These are phyloP conservation scores for Rhabdophis nuchalis DNA, from an alignment of 2,797 vertebrate species.

Conservation along the genomic window DNA sequence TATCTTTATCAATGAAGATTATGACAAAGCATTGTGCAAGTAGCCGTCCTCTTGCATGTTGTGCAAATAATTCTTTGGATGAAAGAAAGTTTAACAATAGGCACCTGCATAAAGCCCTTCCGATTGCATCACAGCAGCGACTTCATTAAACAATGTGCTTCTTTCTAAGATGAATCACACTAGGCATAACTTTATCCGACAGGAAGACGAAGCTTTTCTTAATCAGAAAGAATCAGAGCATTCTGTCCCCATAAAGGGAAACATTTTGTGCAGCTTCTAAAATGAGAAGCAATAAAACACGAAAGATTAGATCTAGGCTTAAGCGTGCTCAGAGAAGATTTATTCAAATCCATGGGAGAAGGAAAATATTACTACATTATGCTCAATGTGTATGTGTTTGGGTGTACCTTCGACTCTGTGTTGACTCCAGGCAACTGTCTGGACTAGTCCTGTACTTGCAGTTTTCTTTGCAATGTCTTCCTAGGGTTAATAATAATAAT, in stretches of 20 bases:
- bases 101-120: neutral
- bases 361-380: neutral
- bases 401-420: neutral
- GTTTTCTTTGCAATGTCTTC: neutral
- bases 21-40: neutral
- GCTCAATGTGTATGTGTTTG: neutral
- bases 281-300: neutral
- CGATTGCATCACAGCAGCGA: neutral
- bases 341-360: neutral
- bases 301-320: neutral
- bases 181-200: neutral
- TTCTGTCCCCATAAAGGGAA: neutral
- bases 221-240: slow-evolving; percentile 9
- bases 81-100: neutral
- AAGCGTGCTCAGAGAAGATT: neutral
- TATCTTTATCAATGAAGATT: neutral
- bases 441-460: neutral
- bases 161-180: neutral
- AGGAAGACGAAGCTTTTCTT: slow-evolving; percentile 17
- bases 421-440: neutral
- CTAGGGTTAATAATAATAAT: too few species aligned
- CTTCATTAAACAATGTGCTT: slow-evolving; percentile 3
- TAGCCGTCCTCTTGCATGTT: neutral
- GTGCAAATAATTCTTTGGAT: neutral
- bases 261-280: slow-evolving; percentile 4